Conservation (phyloP, 2,797 vertebrate species). For the Aythya fuligula region DNA sequence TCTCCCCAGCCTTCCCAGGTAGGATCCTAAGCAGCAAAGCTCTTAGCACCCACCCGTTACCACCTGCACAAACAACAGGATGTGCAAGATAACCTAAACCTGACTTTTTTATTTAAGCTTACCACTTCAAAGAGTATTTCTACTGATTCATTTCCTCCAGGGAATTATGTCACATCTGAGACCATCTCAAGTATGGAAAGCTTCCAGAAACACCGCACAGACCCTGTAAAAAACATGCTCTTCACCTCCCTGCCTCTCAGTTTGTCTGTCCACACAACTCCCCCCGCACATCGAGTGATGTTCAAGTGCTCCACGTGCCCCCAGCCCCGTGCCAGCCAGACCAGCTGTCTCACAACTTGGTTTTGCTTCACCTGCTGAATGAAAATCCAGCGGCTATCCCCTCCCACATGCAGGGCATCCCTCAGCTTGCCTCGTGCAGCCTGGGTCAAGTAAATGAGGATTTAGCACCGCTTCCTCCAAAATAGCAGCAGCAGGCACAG, state of each 20-base stretch:
- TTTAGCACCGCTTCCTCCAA: background rate
- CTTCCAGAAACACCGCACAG: background rate
- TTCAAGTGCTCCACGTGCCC: fast-evolving
- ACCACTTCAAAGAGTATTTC: background rate
- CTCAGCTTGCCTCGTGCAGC: background rate
- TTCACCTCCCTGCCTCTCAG: background rate
- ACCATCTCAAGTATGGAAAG: background rate
- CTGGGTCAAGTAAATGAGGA: background rate
- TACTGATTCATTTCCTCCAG: background rate
- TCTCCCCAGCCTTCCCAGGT: no score
- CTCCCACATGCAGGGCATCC: background rate
- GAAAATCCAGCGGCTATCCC: fast-evolving
- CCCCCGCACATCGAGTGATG: fast-evolving
- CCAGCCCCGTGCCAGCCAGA: background rate
- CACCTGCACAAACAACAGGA: background rate
- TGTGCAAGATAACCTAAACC: background rate
- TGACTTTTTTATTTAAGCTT: background rate
- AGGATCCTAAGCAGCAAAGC: background rate
- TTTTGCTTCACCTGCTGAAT: fast-evolving
- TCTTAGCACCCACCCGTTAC: background rate
- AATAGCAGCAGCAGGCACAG: background rate
- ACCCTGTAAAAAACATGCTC: background rate
- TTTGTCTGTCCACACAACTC: fast-evolving
- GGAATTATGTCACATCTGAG: background rate
- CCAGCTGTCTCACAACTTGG: background rate